Percentiles rank a stretch among this genome's conserved stretches.
phyloP scores from a whole-genome alignment of 2,797 vertebrate genomes.

The Phrynocephalus forsythii region DNA sequence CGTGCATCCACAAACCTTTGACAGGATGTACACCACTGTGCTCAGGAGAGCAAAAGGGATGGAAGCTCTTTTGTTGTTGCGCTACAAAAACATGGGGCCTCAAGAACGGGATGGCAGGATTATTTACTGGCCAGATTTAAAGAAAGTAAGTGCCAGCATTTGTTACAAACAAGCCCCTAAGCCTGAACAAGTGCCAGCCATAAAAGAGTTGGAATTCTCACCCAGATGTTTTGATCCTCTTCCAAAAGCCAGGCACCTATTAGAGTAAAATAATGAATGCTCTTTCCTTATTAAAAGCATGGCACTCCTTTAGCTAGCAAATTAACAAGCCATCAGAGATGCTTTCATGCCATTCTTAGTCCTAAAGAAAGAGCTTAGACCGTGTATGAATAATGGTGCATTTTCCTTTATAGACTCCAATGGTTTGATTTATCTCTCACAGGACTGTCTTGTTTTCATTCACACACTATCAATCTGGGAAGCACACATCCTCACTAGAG shows the following conservation, averaged over 20 bases:
- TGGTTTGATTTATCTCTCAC: background rate
- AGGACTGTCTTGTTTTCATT: background rate
- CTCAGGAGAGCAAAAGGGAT: background rate
- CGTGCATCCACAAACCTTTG: background rate
- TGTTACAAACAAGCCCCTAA: constrained; percentile 13
- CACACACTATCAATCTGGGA: background rate
- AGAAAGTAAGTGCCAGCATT: constrained; percentile 3
- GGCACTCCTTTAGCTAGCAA: background rate
- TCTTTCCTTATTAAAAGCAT: background rate
- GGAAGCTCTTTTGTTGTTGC: background rate
- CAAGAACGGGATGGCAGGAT: background rate
- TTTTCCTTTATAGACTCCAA: too few species aligned
- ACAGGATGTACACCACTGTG: constrained; percentile 21
- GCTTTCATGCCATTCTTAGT: constrained; percentile 5
- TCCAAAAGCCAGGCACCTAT: constrained; percentile 33
- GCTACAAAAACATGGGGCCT: background rate
- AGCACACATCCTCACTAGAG: background rate
- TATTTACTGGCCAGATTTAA: constrained; percentile 34
- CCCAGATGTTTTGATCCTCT: constrained; percentile 23
- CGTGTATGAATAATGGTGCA: background rate
- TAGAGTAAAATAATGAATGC: constrained; percentile 21
- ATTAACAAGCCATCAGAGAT: constrained; percentile 30
- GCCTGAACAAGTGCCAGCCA: constrained; percentile 34
- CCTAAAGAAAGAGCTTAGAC: background rate
- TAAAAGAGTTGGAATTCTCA: constrained; percentile 51